Base-by-base conservation (phyloP, 2,888 invertebrate genomes). In the Cheilosia grossa region DNA sequence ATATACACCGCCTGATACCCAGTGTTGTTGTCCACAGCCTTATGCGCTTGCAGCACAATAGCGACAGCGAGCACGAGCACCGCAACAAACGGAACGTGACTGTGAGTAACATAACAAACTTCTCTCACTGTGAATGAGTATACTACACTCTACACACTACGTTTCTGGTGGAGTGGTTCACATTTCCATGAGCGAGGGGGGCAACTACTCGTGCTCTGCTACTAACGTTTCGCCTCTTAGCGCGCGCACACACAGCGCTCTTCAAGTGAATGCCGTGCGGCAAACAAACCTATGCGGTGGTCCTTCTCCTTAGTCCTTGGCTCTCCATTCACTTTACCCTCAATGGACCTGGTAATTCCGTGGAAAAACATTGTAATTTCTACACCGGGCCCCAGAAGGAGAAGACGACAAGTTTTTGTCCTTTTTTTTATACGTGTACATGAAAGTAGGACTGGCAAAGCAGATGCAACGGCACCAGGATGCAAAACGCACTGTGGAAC, bases 301-400 rank as follows among this genome's bases (percentile, higher is more conserved):
- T 47, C 67, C 61, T 56, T 44, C 33, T 47, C 67, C 61, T 56
- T 44, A 79, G 72, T 72, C 78, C 73, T 73, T 73, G 56, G 49
- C 63, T 73, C 53, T 79, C 44, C 79, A 73, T 69, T 79, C 79
- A 79, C 73, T 83, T 83, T 74, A 83, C 83, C 79, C 83, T 83
- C 82, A 83, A 83, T 83, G 82, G 64, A 74, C 42, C 79, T 63
- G 58, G 79, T 83, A 83, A 83, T 74, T 74, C 79, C 58, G 74
- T 83, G 74, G 79, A 79, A 83, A 83, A 79, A 80, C 79, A 83
- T 83, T 83, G 73, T 79, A 74, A 74, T 58, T 80, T 74, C 69
- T 64, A 63, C 79, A 74, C 66, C 21, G 42, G 54, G 42, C 61
- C 61, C 61, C 61, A 42, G 40, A 24, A 37, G 40, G 7, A 24